phyloP scores from a whole-genome alignment of 2,888 invertebrate genomes.

The Microctonus brassicae region DNA sequence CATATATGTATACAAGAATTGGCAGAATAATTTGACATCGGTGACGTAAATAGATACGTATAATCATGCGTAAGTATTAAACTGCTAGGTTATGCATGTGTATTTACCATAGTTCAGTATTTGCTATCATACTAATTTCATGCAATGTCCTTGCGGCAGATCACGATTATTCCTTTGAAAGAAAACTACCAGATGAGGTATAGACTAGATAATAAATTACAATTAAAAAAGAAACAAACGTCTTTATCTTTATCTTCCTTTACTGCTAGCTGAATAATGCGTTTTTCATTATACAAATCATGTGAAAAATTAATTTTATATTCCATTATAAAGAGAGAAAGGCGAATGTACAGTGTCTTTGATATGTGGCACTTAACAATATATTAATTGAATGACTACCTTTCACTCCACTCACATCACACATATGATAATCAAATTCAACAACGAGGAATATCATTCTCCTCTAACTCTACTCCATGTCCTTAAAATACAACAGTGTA shows the following conservation, averaged over 20 bases:
- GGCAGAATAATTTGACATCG: conserved; percentile 16
- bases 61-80: background rate
- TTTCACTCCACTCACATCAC: background rate
- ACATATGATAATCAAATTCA: background rate
- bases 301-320: no score
- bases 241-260: background rate
- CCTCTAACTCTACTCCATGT: background rate
- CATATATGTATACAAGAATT: conserved; percentile 7
- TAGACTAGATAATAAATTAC: no score
- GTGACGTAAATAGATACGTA: background rate
- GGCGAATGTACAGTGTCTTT: background rate
- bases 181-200: no score
- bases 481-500: background rate
- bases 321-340: no score
- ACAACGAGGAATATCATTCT: conserved; percentile 13
- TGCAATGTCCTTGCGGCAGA: background rate
- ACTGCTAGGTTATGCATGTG: background rate
- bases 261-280: conserved; percentile 24
- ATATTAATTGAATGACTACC: background rate
- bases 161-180: conserved; percentile 26
- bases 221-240: no score
- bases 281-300: conserved; percentile 24
- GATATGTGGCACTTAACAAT: background rate
- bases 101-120: no score
- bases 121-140: background rate